Evolutionary conservation across 2,797 vertebrate genomes (phyloP), one percentile per base, ranked within the genome.

Genomic region (Tapirus indicus): DNA sequence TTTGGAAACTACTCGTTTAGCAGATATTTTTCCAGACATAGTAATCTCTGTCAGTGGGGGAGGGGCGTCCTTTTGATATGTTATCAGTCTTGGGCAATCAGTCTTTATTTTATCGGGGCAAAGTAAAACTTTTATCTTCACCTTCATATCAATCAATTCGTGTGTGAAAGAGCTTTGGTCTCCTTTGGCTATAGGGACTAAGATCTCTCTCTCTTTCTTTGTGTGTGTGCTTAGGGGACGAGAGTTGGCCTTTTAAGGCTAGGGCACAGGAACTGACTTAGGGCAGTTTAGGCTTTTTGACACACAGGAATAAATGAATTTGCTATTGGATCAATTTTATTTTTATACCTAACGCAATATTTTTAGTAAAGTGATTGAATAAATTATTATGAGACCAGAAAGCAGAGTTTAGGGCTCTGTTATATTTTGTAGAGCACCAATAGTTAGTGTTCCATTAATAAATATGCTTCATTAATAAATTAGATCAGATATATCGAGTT

Each of bases 101-200:
- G 91, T 88, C 75, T 97, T 85, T 92, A 80, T 97, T 95, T 95
- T 95, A 97, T 95, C 79, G 77, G 49, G 92, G 60, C 54, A 89
- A 97, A 95, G 89, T 94, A 92, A 96, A 97, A 84, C 96, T 77
- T 92, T 94, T 95, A 96, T 95, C 92, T 92, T 97, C 12, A 94
- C 68, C 66, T 96, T 95, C 62, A n/a, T 85, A 93, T 93, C 74
- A 91, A 72, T 97, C 94, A 95, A 47, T 92, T 97, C 20, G 27
- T 83, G 4, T 95, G 23, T 92, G 54, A 78, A 86, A 86, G 62
- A 88, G 83, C 62, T 96, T 95, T 93, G 47, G 23, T 71, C 60
- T 95, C 52, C 60, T 95, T 96, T 97, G 91, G 27, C 86, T 77
- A 17, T 27, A 80, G 68, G 32, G 52, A 79, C 62, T 96, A 47